Base-by-base conservation (phyloP, 2,888 invertebrate species). In the Tenthredo amoena region DNA sequence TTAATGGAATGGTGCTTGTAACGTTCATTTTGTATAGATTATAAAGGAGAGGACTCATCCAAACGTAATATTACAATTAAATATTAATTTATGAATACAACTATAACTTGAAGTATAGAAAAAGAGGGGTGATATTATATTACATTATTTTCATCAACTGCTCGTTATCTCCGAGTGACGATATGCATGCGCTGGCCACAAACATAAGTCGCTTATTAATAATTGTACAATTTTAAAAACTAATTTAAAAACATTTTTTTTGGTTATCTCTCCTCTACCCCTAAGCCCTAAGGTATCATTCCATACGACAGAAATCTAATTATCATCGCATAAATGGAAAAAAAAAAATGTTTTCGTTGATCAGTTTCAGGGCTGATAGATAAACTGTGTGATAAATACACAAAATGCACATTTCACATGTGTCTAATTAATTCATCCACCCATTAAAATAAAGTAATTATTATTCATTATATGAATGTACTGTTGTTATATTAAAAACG, bases 111-210 rank as follows among this genome's bases (percentile, higher is more conserved):
- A 81, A 40, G 5, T 37, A 21, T 37, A 81, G 37, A 40, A 2
- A 55, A 5, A 21, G 40, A 34, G 58, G 77, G 62, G 81, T n/a
- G 62, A 40, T n/a, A 47, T 62, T 26, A 40, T 37, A 50, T 31
- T 26, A 68, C 31, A 47, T 65, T 83, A 83, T 62, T 68, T 65
- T 40, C 65, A 40, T 47, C 47, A 37, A 68, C 68, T 43, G 26
- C 40, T 74, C 40, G 43, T 62, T 26, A 26, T 71, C 10, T 65
- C 68, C 9, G 50, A 83, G 83, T 83, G 68, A 83, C 83, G 43
- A 47, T 83, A 83, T 83, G 83, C 83, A 83, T 83, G 83, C 83
- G 83, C 83, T 68, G 83, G 83, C 71, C 83, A 83, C 83, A 83
- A 83, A 83, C 83, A 83, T 83, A 43, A 68, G 83, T 83, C 68